These are phyloP conservation scores for Indri indri DNA, from an alignment of 2,113 vertebrate genomes.

Conservation along the genomic window DNA sequence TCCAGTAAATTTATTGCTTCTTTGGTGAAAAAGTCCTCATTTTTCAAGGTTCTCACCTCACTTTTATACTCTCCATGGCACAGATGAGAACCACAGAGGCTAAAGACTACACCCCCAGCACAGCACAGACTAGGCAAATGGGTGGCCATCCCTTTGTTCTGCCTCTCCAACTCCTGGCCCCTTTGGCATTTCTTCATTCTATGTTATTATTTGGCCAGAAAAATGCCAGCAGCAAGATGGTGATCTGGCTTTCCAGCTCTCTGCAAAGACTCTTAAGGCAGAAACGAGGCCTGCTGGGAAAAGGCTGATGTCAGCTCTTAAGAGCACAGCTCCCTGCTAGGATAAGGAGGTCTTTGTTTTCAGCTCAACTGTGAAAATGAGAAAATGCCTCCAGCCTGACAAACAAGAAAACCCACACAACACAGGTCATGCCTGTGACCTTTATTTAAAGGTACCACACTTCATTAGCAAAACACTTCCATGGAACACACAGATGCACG, in stretches of 20 bases:
- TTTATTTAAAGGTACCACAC: constrained; percentile 79
- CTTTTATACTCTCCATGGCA: background rate
- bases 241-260: constrained; percentile 81
- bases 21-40: background rate
- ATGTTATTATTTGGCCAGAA: constrained; percentile 75
- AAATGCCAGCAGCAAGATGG: constrained; percentile 81
- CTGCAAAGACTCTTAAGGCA: constrained; percentile 83
- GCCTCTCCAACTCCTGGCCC: constrained; percentile 64
- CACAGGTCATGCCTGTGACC: constrained; percentile 79
- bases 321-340: constrained; percentile 86
- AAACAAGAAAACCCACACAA: constrained; percentile 86
- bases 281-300: constrained; percentile 80
- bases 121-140: background rate
- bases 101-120: background rate
- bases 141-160: constrained; percentile 45
- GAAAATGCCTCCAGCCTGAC: constrained; percentile 91
- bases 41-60: background rate
- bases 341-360: constrained; percentile 96
- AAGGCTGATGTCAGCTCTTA: constrained; percentile 90
- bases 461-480: constrained; percentile 1
- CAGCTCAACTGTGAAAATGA: constrained; percentile 91
- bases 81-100: background rate
- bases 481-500: background rate
- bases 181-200: constrained; percentile 62
- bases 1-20: background rate